Conservation (phyloP, 2,888 invertebrate genomes). For the Prostheceraeus crozeri region DNA sequence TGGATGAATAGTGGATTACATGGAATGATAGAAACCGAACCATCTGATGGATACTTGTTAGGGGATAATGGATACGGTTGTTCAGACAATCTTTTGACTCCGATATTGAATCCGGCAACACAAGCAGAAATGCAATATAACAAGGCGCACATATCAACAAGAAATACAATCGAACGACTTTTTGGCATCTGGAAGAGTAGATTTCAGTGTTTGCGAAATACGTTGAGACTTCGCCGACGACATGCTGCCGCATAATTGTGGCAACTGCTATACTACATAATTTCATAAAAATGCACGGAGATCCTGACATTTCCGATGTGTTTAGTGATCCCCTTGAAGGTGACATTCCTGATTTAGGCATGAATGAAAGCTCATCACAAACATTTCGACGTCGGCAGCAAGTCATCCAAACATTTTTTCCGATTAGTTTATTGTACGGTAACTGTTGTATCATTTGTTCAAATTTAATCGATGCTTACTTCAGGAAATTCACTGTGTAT, state of each 20-base stretch:
- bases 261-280: slow-evolving; percentile 18
- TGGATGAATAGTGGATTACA: background rate
- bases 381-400: too few relatives aligned
- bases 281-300: background rate
- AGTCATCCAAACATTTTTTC: too few relatives aligned
- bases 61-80: background rate
- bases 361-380: too few relatives aligned
- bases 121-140: slow-evolving; percentile 7
- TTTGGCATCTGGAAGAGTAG: slow-evolving; percentile 16
- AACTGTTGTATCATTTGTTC: too few relatives aligned
- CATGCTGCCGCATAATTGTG: background rate
- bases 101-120: background rate
- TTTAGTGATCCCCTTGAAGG: too few relatives aligned
- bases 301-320: too few relatives aligned
- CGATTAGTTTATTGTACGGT: too few relatives aligned
- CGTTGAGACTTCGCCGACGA: background rate
- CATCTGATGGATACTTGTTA: background rate
- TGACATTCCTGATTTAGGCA: too few relatives aligned
- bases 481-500: too few relatives aligned
- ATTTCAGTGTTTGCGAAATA: slow-evolving; percentile 8
- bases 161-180: slow-evolving; percentile 16
- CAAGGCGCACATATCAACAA: background rate
- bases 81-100: background rate
- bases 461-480: too few relatives aligned
- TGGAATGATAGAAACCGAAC: background rate